Percentiles rank a stretch among this genome's conserved stretches.
These are phyloP conservation scores for Tragelaphus scriptus DNA, from an alignment of 2,113 vertebrate genomes.

Conservation along the genomic window DNA sequence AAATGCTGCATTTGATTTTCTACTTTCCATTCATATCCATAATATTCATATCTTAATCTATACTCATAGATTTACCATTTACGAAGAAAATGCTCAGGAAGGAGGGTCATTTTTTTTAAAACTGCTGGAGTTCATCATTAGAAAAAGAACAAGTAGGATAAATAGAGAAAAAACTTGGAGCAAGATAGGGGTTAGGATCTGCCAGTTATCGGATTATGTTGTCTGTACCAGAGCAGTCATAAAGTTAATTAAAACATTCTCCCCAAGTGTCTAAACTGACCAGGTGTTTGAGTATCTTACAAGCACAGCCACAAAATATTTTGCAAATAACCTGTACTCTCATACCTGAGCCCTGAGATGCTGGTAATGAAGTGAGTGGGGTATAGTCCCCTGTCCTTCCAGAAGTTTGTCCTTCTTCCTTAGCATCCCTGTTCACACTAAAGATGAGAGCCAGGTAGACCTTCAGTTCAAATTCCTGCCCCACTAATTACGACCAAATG, in stretches of 20 bases:
- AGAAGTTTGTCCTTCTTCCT: neutral
- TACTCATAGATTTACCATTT: neutral
- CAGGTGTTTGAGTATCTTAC: neutral
- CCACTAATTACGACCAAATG: neutral
- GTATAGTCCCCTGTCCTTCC: neutral
- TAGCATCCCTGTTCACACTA: neutral
- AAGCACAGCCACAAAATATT: neutral
- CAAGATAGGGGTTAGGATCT: neutral
- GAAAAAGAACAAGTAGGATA: neutral
- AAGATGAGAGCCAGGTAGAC: neutral
- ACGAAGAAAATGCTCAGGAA: neutral
- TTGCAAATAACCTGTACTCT: neutral
- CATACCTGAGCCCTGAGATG: neutral
- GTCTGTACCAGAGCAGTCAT: neutral
- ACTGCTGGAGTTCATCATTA: neutral
- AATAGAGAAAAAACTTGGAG: slow-evolving; percentile 28
- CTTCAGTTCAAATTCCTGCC: neutral
- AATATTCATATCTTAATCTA: neutral
- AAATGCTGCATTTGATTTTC: neutral
- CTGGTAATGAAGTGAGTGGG: neutral
- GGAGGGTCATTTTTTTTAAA: neutral
- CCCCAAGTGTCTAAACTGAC: neutral
- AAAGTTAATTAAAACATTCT: neutral
- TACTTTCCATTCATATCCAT: neutral
- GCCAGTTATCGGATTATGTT: neutral